These are phyloP conservation scores for Xenopus borealis DNA, from an alignment of 2,113 vertebrate genomes.

Conservation along the genomic window DNA sequence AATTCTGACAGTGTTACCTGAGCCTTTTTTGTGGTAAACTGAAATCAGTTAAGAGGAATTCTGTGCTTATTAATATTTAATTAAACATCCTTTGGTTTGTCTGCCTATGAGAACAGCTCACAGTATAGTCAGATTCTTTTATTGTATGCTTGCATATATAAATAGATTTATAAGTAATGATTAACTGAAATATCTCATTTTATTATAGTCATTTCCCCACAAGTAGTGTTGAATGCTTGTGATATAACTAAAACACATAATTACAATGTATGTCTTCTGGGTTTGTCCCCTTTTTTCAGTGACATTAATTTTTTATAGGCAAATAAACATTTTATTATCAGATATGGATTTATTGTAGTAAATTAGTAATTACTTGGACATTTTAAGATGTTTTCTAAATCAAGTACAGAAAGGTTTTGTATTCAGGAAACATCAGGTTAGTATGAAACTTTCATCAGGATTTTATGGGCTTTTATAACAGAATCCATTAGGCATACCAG, in stretches of 20 bases:
- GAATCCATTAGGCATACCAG: not conserved
- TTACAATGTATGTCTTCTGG: slow-evolving; percentile 30
- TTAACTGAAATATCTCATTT: slow-evolving; percentile 35
- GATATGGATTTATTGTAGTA: slow-evolving; percentile 37
- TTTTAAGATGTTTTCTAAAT: slow-evolving; percentile 20
- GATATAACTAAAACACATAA: slow-evolving; percentile 26
- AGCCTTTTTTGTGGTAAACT: no score
- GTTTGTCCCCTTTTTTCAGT: slow-evolving; percentile 35
- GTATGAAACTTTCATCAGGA: slow-evolving; percentile 18
- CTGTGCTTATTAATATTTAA: no score
- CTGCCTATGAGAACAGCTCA: not conserved
- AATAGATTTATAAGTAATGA: slow-evolving; percentile 30
- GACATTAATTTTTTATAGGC: slow-evolving; percentile 46
- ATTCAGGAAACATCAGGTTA: slow-evolving; percentile 12
- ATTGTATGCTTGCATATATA: not conserved
- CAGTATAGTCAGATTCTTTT: not conserved
- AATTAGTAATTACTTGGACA: slow-evolving; percentile 16
- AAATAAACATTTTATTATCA: slow-evolving; percentile 45
- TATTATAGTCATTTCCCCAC: slow-evolving; percentile 20
- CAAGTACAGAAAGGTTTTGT: not conserved
- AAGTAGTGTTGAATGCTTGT: not conserved
- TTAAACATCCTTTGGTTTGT: not conserved
- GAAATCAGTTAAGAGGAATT: no score
- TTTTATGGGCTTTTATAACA: not conserved
- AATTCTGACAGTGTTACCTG: no score